Percentiles rank a stretch among this genome's conserved stretches.
Conservation (phyloP, 2,113 vertebrate species). For the Hemiprocne comata region DNA sequence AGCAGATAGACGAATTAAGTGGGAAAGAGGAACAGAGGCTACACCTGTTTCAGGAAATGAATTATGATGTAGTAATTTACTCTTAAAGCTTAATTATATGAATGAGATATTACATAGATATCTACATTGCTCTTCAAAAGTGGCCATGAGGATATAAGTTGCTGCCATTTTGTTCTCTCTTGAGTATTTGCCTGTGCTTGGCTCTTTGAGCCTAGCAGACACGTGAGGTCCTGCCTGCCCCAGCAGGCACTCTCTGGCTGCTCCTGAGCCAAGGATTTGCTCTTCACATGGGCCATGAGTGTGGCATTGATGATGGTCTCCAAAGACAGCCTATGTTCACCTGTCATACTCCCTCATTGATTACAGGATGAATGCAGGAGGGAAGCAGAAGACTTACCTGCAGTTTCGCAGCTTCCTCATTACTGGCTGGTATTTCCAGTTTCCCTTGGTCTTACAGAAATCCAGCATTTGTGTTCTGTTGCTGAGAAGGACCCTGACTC, state of each 20-base stretch:
- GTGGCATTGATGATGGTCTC: neutral
- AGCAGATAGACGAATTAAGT: neutral
- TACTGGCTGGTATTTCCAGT: neutral
- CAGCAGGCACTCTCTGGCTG: neutral
- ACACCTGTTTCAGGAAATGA: constrained; percentile 1
- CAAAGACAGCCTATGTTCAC: neutral
- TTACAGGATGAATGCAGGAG: neutral
- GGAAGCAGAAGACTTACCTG: neutral
- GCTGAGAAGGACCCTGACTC: neutral
- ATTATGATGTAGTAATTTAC: constrained; percentile 25
- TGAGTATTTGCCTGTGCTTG: neutral
- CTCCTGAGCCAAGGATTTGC: neutral
- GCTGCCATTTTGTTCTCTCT: neutral
- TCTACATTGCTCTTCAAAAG: neutral
- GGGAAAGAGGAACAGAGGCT: neutral
- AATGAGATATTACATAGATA: constrained; percentile 22
- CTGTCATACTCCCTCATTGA: neutral
- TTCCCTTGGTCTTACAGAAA: neutral
- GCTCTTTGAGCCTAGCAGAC: neutral
- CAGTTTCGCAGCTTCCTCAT: neutral
- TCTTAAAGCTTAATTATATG: constrained; percentile 28
- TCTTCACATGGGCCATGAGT: neutral
- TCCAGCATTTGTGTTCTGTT: neutral
- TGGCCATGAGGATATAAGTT: neutral
- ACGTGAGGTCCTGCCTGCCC: fast-evolving